Conservation (phyloP, 2,113 vertebrate species). For the Cygnus buccinator region DNA sequence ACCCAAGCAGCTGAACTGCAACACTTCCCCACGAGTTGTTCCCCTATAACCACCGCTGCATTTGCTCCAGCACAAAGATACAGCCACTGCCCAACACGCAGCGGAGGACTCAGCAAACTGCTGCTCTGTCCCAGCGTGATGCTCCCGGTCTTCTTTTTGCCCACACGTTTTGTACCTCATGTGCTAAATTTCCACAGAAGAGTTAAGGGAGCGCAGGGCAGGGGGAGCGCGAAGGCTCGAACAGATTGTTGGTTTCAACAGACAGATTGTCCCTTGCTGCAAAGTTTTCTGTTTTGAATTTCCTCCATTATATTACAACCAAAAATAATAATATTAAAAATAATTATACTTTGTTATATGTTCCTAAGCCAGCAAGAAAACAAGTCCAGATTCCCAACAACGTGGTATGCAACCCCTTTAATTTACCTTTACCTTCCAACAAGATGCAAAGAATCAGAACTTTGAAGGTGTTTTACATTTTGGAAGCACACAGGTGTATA, state of each 20-base stretch:
- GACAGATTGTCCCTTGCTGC: constrained; percentile 61
- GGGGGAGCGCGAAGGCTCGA: not conserved
- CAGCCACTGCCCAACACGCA: too few species aligned
- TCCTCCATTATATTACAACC: not conserved
- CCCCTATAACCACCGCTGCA: not conserved
- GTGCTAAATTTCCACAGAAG: not conserved
- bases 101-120: not conserved
- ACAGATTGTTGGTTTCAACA: constrained; percentile 70
- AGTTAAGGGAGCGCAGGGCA: not conserved
- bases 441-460: not conserved
- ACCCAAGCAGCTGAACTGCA: not conserved
- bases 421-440: not conserved
- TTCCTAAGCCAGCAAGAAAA: constrained; percentile 12
- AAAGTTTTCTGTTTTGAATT: constrained; percentile 58
- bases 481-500: not conserved
- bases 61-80: too few species aligned
- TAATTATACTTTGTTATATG: not conserved
- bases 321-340: constrained; percentile 29
- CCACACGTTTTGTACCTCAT: rapidly evolving
- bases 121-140: not conserved
- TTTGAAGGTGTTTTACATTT: not conserved
- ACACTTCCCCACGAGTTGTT: not conserved
- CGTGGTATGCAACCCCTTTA: rapidly evolving
- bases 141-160: not conserved
- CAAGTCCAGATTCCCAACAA: not conserved